phyloP scores from a whole-genome alignment of 2,797 vertebrate genomes.

The Coilia nasus region DNA sequence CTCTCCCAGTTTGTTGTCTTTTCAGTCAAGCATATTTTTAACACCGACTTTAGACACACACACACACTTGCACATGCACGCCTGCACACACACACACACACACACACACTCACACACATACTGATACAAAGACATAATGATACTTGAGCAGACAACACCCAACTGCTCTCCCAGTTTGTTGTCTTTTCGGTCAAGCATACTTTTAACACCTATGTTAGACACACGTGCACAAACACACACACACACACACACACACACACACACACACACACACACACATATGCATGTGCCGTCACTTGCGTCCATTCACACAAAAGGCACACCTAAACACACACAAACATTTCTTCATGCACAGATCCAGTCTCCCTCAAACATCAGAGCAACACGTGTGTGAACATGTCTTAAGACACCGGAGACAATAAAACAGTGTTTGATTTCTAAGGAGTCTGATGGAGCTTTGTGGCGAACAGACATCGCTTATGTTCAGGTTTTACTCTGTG shows the following conservation, averaged over 20 bases:
- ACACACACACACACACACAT: too few relatives aligned
- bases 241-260: background rate
- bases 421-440: conserved; percentile 39
- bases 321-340: conserved; percentile 35
- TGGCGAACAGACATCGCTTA: background rate
- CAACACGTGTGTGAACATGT: conserved; percentile 29
- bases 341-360: background rate
- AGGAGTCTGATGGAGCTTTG: conserved; percentile 1
- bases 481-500: background rate
- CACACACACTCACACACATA: background rate
- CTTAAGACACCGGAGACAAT: background rate
- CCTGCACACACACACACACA: background rate
- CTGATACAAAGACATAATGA: background rate
- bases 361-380: conserved; percentile 28
- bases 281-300: conserved; percentile 22
- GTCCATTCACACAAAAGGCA: background rate
- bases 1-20: conserved; percentile 9
- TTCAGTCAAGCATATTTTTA: conserved; percentile 14
- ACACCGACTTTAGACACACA: background rate
- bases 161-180: background rate
- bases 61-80: background rate
- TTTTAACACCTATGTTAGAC: background rate
- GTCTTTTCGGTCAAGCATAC: conserved; percentile 23
- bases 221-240: background rate
- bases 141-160: conserved; percentile 8